Conservation (phyloP, 2,113 vertebrate species). For the Prionailurus viverrinus region DNA sequence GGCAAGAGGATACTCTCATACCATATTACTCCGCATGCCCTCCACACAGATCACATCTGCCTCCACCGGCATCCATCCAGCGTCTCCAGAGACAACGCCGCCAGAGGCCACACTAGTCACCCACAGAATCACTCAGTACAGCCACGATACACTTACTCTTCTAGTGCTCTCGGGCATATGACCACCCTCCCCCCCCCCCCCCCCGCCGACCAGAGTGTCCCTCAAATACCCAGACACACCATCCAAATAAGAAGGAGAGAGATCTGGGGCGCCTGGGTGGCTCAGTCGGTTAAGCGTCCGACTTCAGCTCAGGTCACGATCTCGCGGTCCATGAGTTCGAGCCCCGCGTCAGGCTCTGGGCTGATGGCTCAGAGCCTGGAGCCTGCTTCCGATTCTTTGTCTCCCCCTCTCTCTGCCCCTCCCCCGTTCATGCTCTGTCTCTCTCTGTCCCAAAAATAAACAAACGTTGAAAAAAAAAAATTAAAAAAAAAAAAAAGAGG, state of each 20-base stretch:
- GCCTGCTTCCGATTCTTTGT: too few relatives aligned
- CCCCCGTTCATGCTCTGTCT: too few relatives aligned
- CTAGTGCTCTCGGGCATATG: not conserved
- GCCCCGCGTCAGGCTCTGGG: too few relatives aligned
- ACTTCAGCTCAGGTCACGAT: too few relatives aligned
- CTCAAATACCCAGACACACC: conserved; percentile 3
- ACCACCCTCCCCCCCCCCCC: not conserved
- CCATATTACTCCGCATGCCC: too few relatives aligned
- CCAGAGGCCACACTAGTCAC: not conserved
- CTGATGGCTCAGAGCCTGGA: too few relatives aligned
- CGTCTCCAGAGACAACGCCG: not conserved
- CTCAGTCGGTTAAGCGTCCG: too few relatives aligned
- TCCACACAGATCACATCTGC: not conserved
- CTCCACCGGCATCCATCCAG: not conserved
- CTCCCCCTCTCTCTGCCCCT: too few relatives aligned
- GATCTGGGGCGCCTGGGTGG: too few relatives aligned
- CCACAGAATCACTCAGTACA: not conserved
- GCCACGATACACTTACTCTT: not conserved
- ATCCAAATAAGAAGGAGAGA: not conserved
- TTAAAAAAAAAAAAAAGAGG: not conserved
- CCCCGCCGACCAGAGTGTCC: not conserved
- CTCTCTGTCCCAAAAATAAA: too few relatives aligned
- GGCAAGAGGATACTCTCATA: not conserved
- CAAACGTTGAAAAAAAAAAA: too few relatives aligned
- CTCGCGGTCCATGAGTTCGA: too few relatives aligned